phyloP scores from a whole-genome alignment of 2,888 invertebrate species.

The Oscheius sp. region DNA sequence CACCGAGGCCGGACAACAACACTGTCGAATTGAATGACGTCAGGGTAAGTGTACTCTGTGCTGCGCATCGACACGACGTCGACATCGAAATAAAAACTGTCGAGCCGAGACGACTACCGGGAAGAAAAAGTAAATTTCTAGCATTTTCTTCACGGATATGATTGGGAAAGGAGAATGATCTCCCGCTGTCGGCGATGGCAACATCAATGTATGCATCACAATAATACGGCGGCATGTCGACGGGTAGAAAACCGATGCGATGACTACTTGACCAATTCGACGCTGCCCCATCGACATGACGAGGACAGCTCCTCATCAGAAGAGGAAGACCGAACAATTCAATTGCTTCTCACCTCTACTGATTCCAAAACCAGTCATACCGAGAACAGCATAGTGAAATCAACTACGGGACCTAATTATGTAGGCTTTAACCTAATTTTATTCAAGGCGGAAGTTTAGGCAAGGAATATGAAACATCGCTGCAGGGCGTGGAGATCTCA shows the following conservation, averaged over 20 bases:
- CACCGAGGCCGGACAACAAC: slow-evolving; percentile 13
- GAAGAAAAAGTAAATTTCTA: neutral
- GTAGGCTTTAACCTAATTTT: slow-evolving; percentile 1
- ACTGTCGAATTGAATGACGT: slow-evolving; percentile 18
- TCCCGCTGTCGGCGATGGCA: slow-evolving; percentile 22
- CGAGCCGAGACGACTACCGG: too few species aligned
- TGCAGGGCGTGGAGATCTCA: slow-evolving; percentile 16
- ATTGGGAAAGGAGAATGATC: slow-evolving; percentile 20
- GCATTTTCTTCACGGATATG: neutral
- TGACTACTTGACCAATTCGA: slow-evolving; percentile 11
- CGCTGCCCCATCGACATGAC: neutral
- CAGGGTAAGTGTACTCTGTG: neutral
- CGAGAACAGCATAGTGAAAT: too few species aligned
- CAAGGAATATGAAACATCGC: slow-evolving; percentile 13
- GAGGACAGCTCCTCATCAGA: slow-evolving; percentile 6
- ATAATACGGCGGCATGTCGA: neutral
- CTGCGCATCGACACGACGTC: too few species aligned
- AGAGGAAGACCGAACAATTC: slow-evolving; percentile 2
- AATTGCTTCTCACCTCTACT: neutral
- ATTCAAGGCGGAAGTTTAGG: neutral
- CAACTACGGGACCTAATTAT: slow-evolving; percentile 4
- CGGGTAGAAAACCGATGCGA: slow-evolving; percentile 5
- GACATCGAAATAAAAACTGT: too few species aligned
- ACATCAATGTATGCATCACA: neutral
- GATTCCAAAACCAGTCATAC: neutral